Percentiles rank a stretch among this genome's conserved stretches.
Conservation (phyloP, 2,797 vertebrate genomes). For the Chaenodraco wilsoni region DNA sequence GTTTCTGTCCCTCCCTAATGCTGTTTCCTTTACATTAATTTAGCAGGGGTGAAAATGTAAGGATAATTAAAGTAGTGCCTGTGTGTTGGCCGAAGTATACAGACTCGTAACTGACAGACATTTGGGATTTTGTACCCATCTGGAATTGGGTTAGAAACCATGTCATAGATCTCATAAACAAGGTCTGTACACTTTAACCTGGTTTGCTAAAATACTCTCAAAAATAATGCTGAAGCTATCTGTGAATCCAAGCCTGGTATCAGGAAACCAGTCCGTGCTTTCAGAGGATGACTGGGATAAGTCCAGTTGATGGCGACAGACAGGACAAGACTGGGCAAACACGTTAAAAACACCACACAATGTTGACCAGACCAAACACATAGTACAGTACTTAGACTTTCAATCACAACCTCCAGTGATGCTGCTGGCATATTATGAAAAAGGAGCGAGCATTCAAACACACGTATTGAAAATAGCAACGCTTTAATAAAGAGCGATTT, state of each 20-base stretch:
- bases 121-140: neutral
- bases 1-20: neutral
- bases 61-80: conserved; percentile 12
- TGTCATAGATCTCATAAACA: neutral
- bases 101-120: conserved; percentile 5
- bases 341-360: conserved; percentile 74
- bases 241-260: conserved; percentile 48
- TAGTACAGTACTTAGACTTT: conserved; percentile 80
- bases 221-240: conserved; percentile 36
- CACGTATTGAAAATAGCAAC: conserved; percentile 83
- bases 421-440: conserved; percentile 78
- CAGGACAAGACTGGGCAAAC: conserved; percentile 77
- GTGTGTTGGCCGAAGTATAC: neutral
- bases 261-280: conserved; percentile 64
- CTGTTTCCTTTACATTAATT: conserved; percentile 8
- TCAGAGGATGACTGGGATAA: conserved; percentile 47
- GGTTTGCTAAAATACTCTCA: conserved; percentile 23
- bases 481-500: conserved; percentile 84
- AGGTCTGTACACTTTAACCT: conserved; percentile 19
- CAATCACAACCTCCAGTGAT: conserved; percentile 74
- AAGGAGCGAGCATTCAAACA: conserved; percentile 81
- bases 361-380: conserved; percentile 78
- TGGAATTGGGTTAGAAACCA: conserved; percentile 15
- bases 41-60: conserved; percentile 12
- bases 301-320: conserved; percentile 67